A percentile compares a stretch with the other conserved stretches of the same genome.
These are phyloP conservation scores for Pitta sordida DNA, from an alignment of 2,113 vertebrate species.

Conservation along the genomic window DNA sequence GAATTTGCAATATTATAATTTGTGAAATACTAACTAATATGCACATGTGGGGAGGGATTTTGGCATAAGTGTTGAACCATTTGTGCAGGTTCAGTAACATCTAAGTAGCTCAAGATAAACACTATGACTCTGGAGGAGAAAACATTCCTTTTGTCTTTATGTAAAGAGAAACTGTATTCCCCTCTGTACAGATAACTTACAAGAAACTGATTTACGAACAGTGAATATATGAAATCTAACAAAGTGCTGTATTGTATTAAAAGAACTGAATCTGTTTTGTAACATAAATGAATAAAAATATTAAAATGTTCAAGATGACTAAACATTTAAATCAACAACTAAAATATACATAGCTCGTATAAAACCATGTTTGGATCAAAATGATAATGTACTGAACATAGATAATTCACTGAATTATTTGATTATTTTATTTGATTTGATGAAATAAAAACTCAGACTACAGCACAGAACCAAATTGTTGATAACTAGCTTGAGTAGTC, in stretches of 20 bases:
- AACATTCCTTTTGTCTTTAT: neutral
- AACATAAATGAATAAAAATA: neutral
- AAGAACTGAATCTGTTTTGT: neutral
- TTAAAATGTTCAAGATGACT: neutral
- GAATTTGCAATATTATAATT: neutral
- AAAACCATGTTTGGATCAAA: neutral
- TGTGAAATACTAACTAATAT: neutral
- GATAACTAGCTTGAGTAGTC: neutral
- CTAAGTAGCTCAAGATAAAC: neutral
- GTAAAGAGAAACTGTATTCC: neutral
- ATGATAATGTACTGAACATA: neutral
- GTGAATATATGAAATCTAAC: neutral
- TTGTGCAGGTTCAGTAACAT: neutral
- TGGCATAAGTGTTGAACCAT: fast-evolving
- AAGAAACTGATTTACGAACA: neutral
- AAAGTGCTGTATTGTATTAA: neutral
- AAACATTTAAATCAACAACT: neutral
- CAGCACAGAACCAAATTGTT: constrained; percentile 22
- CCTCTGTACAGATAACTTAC: neutral
- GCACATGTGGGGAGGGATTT: neutral
- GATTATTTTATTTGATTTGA: constrained; percentile 9
- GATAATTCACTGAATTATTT: neutral
- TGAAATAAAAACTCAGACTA: neutral
- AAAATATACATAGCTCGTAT: neutral
- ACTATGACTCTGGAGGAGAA: neutral